A percentile compares a stretch with the other conserved stretches of the same genome.
phyloP scores from a whole-genome alignment of 1,140 invertebrate genomes.

The Apis cerana region DNA sequence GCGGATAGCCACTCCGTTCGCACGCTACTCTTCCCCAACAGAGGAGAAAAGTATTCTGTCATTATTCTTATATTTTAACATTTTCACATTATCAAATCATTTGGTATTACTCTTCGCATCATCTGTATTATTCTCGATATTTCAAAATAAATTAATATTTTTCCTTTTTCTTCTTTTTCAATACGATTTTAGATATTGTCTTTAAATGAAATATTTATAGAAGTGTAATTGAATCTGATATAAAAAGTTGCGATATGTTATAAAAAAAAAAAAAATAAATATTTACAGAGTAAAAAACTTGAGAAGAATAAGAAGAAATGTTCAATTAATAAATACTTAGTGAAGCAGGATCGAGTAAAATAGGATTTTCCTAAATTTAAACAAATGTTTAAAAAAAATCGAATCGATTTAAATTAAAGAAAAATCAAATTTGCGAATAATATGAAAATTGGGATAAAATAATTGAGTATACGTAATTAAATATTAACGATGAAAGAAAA shows the following conservation, averaged over 20 bases:
- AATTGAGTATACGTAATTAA: no score
- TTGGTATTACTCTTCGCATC: background rate
- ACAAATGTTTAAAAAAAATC: no score
- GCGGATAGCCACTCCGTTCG: conserved; percentile 60
- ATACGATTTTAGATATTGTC: background rate
- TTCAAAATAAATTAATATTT: background rate
- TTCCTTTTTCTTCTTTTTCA: no score
- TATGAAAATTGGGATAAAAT: no score
- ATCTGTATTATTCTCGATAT: background rate
- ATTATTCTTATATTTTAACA: conserved; percentile 44
- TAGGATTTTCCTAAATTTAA: no score
- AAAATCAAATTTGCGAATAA: no score
- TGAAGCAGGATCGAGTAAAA: no score
- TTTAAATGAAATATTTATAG: background rate
- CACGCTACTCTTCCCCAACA: conserved; percentile 16
- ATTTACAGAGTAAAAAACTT: background rate
- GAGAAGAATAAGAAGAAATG: background rate
- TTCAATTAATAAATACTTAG: no score
- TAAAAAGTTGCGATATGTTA: no score
- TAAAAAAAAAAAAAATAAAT: no score
- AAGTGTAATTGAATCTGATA: no score
- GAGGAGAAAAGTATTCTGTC: conserved; percentile 30
- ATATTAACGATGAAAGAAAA: background rate
- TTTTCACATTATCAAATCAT: conserved; percentile 59
- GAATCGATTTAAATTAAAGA: no score